Base-by-base conservation (phyloP, 1,140 invertebrate species). In the Tyrophagus putrescentiae region DNA sequence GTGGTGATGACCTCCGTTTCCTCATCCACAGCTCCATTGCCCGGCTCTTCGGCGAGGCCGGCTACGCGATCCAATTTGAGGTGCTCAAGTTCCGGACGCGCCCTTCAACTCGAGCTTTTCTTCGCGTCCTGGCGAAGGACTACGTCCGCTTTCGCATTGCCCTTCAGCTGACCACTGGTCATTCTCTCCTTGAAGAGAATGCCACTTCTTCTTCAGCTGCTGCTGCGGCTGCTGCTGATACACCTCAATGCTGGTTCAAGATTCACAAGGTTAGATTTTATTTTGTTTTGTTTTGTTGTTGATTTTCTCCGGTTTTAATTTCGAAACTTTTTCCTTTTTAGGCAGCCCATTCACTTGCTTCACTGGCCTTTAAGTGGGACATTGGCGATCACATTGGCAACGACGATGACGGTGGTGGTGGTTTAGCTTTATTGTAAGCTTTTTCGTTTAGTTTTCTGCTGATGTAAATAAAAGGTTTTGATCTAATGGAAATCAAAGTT, bases 1-100 rank as follows among this genome's bases (percentile, higher is more conserved):
- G n/a, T n/a, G n/a, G n/a, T n/a, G n/a, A n/a, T n/a, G 45, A 48
- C 9, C 21, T 48, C 31, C 18, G 45, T 48, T 7, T 48, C 7
- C 7, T 48, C 13, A 48, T 48, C 21, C 45, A 9, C 9, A 25
- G 21, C 7, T 48, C 45, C 6, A 48, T 48, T 7, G 45, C 23
- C 31, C 7, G 21, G 18, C 21, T 48, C 9, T 48, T 48, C 31
- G 45, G 45, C 31, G 45, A 48, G 31, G 7, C 45, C 9, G 45
- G 45, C 31, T 48, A 48, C 21, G 18, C 7, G 7, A 48, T 48
- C 31, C 45, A 48, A 21, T 48, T 48, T 48, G 45, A 48, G 21
- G 31, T 48, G 31, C 45, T 48, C 18, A 48, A 48, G 18, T 48
- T 9, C 31, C 45, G 45, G 9, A 9, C 7, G 7, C 18, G 23